Base-by-base conservation (phyloP, 2,113 vertebrate species). In the Daphoenositta chrysoptera region DNA sequence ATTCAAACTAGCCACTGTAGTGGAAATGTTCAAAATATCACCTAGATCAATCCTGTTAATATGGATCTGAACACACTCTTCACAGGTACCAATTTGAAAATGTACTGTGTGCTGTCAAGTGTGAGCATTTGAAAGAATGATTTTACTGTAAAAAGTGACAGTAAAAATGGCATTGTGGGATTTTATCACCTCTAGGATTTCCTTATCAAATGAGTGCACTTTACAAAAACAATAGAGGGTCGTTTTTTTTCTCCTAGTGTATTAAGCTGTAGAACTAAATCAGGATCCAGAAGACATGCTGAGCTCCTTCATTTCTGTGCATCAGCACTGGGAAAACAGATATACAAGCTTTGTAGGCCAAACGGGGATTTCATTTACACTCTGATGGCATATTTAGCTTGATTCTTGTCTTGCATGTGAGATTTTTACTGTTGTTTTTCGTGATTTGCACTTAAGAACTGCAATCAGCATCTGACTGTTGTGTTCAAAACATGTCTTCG, bases 11-110 rank as follows among this genome's bases (percentile, higher is more conserved):
- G 61, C 89, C 84, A 91, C 37, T 58, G 60, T 71, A 90, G 56
- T 71, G 71, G 65, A 94, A 95, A 94, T 80, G 44, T 89, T 91
- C 73, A 88, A 96, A 96, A 93, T 93, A 94, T 66, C 84, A 86
- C 81, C 39, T 81, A 94, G 81, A 94, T 95, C 89, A 94, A 91
- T 93, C 72, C 48, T 89, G 93, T 90, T 97, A 92, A 94, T 73
- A 90, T n/a, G 39, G 81, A 87, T 95, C 78, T 94, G 87, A 96
- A 94, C 58, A 96, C 30, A 68, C 56, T 78, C 47, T 93, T 96
- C 81, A 83, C 54, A 86, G 92, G 51, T 75, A 83, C 47, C 87
- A 84, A 48, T 92, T 90, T 90, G 79, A 97, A 96, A 95, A 93
- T 45, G 44, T 75, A 63, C 60, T 53, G 47, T 60, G 71, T 75